Evolutionary conservation across 2,888 invertebrate species (phyloP).

Genomic region (Empis stercorea): DNA sequence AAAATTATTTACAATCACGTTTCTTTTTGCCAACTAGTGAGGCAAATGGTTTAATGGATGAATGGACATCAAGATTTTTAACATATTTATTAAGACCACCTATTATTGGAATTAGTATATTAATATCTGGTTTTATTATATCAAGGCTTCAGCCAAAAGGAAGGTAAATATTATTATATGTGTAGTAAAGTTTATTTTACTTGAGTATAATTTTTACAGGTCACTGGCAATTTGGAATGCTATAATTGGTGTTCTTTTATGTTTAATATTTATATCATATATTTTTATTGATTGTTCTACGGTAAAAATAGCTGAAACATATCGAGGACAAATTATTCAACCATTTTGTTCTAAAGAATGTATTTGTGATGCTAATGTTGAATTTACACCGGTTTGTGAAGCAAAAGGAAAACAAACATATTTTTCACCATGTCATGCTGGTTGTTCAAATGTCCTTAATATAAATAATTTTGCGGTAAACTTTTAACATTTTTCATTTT

Average conservation of each 20-base stretch:
- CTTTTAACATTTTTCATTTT: no score
- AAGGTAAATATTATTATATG: constrained; percentile 20
- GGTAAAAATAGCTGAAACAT: constrained; percentile 38
- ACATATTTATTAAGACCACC: constrained; percentile 44
- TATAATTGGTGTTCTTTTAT: constrained; percentile 32
- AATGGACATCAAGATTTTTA: constrained; percentile 40
- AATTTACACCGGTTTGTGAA: constrained; percentile 52
- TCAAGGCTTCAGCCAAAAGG: constrained; percentile 40
- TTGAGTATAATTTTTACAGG: constrained; percentile 14
- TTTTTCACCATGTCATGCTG: constrained; percentile 63
- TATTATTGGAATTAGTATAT: constrained; percentile 39
- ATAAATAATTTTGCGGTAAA: constrained; percentile 34
- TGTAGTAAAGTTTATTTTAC: neutral
- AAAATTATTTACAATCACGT: constrained; percentile 44
- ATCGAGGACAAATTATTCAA: constrained; percentile 32
- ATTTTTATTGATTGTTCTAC: constrained; percentile 39
- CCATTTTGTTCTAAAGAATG: constrained; percentile 44
- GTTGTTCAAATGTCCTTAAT: constrained; percentile 40
- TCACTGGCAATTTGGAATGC: constrained; percentile 40
- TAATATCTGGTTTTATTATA: constrained; percentile 43
- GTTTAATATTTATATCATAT: constrained; percentile 36
- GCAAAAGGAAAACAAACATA: constrained; percentile 42
- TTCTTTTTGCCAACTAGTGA: constrained; percentile 43
- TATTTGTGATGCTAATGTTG: constrained; percentile 35
- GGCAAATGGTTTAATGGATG: constrained; percentile 40